Evolutionary conservation across 2,888 invertebrate species (phyloP).

Genomic region (Oscheius myriophilus): DNA sequence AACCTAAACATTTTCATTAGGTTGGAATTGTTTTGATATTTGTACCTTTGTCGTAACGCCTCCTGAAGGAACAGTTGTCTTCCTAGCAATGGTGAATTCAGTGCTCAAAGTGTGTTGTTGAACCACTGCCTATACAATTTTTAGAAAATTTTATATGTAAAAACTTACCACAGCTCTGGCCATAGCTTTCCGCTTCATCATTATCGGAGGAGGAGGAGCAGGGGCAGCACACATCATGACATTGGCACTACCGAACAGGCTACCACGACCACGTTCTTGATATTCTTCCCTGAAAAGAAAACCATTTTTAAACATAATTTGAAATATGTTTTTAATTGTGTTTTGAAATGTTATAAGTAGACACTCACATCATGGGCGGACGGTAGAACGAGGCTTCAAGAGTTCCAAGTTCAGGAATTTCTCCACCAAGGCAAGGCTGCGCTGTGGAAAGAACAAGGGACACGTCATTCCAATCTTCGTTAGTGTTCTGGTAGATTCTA

Average conservation of each 20-base stretch:
- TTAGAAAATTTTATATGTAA: too few relatives aligned
- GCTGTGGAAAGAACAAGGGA: slow-evolving; percentile 57
- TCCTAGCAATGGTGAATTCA: slow-evolving; percentile 69
- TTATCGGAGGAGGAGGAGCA: too few relatives aligned
- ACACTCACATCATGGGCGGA: background rate
- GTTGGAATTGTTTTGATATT: background rate
- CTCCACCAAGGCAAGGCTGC: slow-evolving; percentile 56
- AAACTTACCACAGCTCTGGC: too few relatives aligned
- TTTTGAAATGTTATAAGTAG: slow-evolving; percentile 30
- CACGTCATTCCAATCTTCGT: slow-evolving; percentile 71
- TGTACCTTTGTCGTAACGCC: slow-evolving; percentile 67
- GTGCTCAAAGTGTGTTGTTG: slow-evolving; percentile 65
- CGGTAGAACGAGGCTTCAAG: slow-evolving; percentile 35
- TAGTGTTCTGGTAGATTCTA: slow-evolving; percentile 68
- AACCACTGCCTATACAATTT: slow-evolving; percentile 20
- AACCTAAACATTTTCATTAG: slow-evolving; percentile 36
- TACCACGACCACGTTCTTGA: too few relatives aligned
- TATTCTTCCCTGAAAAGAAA: too few relatives aligned
- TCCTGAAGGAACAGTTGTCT: slow-evolving; percentile 70
- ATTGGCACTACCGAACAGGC: too few relatives aligned
- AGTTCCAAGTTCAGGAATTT: slow-evolving; percentile 61
- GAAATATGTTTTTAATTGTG: too few relatives aligned
- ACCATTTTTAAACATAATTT: slow-evolving; percentile 17
- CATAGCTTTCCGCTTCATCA: too few relatives aligned
- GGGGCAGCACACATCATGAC: too few relatives aligned